A percentile compares a stretch with the other conserved stretches of the same genome.
phyloP scores from a whole-genome alignment of 2,888 invertebrate genomes.

The Sphinx pinastri region DNA sequence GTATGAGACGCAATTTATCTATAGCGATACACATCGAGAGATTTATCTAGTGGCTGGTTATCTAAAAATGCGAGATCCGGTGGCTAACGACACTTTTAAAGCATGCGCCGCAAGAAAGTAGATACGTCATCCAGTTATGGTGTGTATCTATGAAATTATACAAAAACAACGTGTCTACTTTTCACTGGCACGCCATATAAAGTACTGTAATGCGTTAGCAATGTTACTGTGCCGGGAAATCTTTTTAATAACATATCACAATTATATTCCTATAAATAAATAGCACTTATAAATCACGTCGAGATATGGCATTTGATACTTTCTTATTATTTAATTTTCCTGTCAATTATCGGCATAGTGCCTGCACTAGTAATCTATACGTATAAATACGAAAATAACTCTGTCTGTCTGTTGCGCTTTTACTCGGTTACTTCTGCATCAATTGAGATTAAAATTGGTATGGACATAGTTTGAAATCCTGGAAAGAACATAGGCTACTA shows the following conservation, averaged over 20 bases:
- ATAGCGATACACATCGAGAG: conserved; percentile 17
- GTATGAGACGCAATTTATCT: conserved; percentile 10
- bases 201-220: conserved; percentile 60
- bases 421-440: no score
- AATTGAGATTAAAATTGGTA: no score
- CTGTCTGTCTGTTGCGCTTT: no score
- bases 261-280: conserved; percentile 27
- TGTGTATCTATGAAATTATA: conserved; percentile 71
- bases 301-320: not conserved
- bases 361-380: not conserved
- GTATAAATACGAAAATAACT: no score
- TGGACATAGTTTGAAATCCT: no score
- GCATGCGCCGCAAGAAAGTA: conserved; percentile 61
- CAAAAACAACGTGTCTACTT: conserved; percentile 70
- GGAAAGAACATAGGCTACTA: no score
- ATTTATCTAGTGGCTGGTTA: conserved; percentile 25
- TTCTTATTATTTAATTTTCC: not conserved
- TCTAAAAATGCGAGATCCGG: conserved; percentile 32
- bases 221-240: conserved; percentile 67
- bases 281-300: conserved; percentile 5
- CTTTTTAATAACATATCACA: conserved; percentile 38
- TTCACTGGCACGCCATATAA: conserved; percentile 73
- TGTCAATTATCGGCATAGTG: not conserved
- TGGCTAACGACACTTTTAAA: conserved; percentile 37
- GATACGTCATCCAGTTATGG: conserved; percentile 67